Percentiles rank a stretch among this genome's conserved stretches.
phyloP scores from a whole-genome alignment of 2,113 vertebrate species.

The Vicugna pacos region DNA sequence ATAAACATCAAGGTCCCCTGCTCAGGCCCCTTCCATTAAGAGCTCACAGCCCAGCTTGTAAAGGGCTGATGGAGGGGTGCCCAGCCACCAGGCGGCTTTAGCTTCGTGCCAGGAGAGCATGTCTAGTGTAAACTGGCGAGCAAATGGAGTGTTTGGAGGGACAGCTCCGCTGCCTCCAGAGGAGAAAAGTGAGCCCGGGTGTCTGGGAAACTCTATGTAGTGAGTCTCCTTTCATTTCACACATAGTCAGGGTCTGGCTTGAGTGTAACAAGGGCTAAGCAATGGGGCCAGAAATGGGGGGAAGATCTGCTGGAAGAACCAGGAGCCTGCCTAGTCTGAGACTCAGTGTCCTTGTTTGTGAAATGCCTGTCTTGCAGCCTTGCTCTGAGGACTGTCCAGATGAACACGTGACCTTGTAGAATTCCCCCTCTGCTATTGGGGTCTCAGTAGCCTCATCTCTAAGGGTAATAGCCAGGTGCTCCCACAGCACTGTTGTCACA shows the following conservation, averaged over 20 bases:
- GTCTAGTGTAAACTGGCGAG: constrained; percentile 61
- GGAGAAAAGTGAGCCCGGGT: constrained; percentile 52
- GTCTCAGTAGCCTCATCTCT: not conserved
- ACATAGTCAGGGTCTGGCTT: not conserved
- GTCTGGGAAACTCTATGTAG: constrained; percentile 62
- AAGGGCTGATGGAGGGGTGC: not conserved
- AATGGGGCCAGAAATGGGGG: not conserved
- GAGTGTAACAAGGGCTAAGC: not conserved
- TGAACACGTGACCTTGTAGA: not conserved
- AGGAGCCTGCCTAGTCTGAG: not conserved
- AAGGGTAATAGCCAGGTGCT: not conserved
- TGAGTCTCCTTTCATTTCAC: constrained; percentile 25
- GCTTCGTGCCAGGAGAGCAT: not conserved
- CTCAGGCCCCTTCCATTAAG: constrained; percentile 75
- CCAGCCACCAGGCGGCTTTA: not conserved
- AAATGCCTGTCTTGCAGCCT: not conserved
- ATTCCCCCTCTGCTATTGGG: not conserved
- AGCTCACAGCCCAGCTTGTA: constrained; percentile 42
- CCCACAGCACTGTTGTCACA: not conserved
- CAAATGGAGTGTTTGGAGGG: constrained; percentile 64
- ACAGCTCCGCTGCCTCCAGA: constrained; percentile 53
- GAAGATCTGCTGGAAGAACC: not conserved
- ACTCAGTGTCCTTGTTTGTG: not conserved
- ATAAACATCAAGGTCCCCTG: constrained; percentile 79
- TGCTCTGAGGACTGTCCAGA: not conserved